Conservation (phyloP, 2,797 vertebrate species). For the Tapera naevia region DNA sequence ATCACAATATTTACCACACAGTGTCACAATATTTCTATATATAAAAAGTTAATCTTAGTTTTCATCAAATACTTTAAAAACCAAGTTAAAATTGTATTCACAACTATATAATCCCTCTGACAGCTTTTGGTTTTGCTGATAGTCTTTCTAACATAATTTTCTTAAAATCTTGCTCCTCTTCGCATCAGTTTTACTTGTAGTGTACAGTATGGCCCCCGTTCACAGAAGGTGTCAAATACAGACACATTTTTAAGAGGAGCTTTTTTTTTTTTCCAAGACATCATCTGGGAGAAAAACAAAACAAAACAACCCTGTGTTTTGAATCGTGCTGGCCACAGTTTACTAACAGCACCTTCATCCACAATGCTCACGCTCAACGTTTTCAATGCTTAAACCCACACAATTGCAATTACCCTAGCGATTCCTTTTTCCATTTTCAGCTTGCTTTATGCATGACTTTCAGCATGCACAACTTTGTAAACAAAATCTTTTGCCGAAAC, state of each 20-base stretch:
- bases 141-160: conserved; percentile 31
- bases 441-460: conserved; percentile 66
- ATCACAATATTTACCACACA: conserved; percentile 70
- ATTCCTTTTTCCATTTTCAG: conserved; percentile 52
- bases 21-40: conserved; percentile 56
- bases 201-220: conserved; percentile 50
- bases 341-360: conserved; percentile 53
- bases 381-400: conserved; percentile 37
- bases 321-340: conserved; percentile 59
- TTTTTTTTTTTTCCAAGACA: conserved; percentile 21
- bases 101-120: conserved; percentile 70
- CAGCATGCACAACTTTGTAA: conserved; percentile 47
- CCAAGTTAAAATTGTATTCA: conserved; percentile 66
- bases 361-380: conserved; percentile 3
- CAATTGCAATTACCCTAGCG: conserved; percentile 23
- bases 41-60: conserved; percentile 69
- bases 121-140: conserved; percentile 79
- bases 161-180: conserved; percentile 48
- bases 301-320: conserved; percentile 51
- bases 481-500: conserved; percentile 53
- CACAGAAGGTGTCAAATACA: conserved; percentile 57
- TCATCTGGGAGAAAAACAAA: conserved; percentile 29
- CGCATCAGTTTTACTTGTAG: background rate
- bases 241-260: conserved; percentile 29
- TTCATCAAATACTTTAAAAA: conserved; percentile 70